Evolutionary conservation across 2,797 vertebrate genomes (phyloP), one percentile per base, ranked within the genome.

Genomic region (Linurgus olivaceus): DNA sequence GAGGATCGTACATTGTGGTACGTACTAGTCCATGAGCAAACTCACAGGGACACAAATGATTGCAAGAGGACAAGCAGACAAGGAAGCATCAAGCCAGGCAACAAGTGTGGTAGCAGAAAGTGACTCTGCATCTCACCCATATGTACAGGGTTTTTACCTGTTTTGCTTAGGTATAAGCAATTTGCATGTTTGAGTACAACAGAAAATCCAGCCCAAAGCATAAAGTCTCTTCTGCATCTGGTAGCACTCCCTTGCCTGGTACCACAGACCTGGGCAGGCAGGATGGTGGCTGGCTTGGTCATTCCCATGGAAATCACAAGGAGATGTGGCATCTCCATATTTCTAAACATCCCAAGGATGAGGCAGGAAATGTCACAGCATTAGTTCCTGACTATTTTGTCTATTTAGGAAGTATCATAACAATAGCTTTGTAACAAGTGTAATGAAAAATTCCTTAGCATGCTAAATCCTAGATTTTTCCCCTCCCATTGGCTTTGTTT

Each of bases 291-390:
- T 70, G 44, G 21, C 24, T 79, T 70, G 67, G 19, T 48, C 2
- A 3, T 85, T 82, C 18, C 50, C 17, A 23, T 35, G 48, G 68
- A 83, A 80, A 77, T 47, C 44, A 54, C 15, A 58, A 44, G 50
- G 19, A n/a, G 23, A 37, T 0, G 0, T 40, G 31, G 9, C 13
- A 75, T 66, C 35, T 84, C 21, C 5, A 2, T 42, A 3, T 80
- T 83, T 80, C 50, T 75, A 65, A 87, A 26, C 20, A 61, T 52
- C 24, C 23, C 6, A 4, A 74, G 35, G 45, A 44, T 2, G 3
- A 74, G 44, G 29, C 21, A 80, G 52, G 44, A 91, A 57, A 35
- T 58, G 77, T 89, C 35, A 25, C 29, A 89, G 26, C 5, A 4
- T 44, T 76, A 57, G 31, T 11, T 52, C 11, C 71, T 85, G 16